phyloP scores from a whole-genome alignment of 2,888 invertebrate genomes.

The Stenodera caucasica region DNA sequence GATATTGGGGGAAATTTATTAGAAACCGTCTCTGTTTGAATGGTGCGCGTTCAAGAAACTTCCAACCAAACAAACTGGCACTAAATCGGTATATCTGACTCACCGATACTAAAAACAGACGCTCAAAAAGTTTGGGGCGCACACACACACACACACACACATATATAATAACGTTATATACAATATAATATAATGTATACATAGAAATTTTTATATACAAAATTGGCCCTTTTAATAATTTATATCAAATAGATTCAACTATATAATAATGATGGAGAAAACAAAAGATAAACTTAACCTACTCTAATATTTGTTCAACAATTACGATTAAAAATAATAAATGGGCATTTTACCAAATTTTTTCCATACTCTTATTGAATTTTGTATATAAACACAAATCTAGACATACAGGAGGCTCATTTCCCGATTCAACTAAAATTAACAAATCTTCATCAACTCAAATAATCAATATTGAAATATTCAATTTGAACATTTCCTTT shows the following conservation, averaged over 20 bases:
- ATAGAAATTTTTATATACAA: neutral
- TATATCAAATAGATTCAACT: too few relatives aligned
- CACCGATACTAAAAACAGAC: slow-evolving; percentile 46
- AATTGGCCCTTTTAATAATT: too few relatives aligned
- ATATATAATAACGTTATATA: neutral
- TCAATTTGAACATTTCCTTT: too few relatives aligned
- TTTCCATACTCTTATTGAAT: neutral
- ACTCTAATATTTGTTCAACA: too few relatives aligned
- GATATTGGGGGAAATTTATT: neutral
- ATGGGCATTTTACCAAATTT: neutral
- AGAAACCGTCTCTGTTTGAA: slow-evolving; percentile 29
- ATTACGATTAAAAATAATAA: neutral
- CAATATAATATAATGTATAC: neutral
- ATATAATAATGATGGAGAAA: too few relatives aligned
- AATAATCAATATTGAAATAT: too few relatives aligned
- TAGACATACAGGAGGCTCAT: neutral
- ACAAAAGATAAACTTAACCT: too few relatives aligned
- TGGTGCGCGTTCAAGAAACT: slow-evolving; percentile 34
- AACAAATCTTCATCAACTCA: too few relatives aligned
- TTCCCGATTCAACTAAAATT: too few relatives aligned
- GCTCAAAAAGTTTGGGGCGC: slow-evolving; percentile 22
- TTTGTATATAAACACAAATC: neutral
- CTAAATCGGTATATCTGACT: slow-evolving; percentile 48
- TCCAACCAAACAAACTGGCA: slow-evolving; percentile 48
- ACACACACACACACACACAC: neutral